These are phyloP conservation scores for Drosophila bocqueti DNA, from an alignment of 1,140 invertebrate species.

Conservation along the genomic window DNA sequence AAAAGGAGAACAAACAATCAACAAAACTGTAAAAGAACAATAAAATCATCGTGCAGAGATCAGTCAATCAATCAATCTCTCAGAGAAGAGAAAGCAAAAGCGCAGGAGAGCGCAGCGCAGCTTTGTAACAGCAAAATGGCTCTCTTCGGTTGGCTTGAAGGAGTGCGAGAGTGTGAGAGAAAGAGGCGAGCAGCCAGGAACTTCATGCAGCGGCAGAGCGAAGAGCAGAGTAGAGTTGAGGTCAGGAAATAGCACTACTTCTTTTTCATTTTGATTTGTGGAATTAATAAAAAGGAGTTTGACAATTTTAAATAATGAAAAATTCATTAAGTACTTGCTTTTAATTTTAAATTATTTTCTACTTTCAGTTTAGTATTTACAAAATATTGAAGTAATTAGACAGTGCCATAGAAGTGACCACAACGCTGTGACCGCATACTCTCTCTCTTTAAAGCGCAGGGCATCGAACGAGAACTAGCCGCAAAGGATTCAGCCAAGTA, in stretches of 20 bases:
- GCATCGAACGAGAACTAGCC: conserved; percentile 22
- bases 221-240: conserved; percentile 12
- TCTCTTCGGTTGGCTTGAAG: conserved; percentile 40
- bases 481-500: conserved; percentile 18
- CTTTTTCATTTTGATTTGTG: background rate
- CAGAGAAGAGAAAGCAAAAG: conserved; percentile 19
- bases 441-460: conserved; percentile 20
- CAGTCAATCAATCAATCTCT: conserved; percentile 11
- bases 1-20: conserved; percentile 27
- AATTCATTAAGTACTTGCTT: background rate
- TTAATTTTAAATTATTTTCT: background rate
- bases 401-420: conserved; percentile 1
- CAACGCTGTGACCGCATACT: background rate
- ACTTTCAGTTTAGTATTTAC: background rate
- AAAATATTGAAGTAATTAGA: background rate
- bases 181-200: conserved; percentile 23
- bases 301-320: too few relatives aligned
- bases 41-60: conserved; percentile 35
- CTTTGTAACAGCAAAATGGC: conserved; percentile 10
- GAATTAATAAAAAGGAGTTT: too few relatives aligned
- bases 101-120: conserved; percentile 26
- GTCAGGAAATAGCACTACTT: background rate
- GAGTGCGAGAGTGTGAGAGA: conserved; percentile 10
- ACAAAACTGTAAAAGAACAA: conserved; percentile 20
- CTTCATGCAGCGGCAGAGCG: conserved; percentile 32